Evolutionary conservation across 2,113 vertebrate genomes (phyloP).

Genomic region (Pedionomus torquatus): DNA sequence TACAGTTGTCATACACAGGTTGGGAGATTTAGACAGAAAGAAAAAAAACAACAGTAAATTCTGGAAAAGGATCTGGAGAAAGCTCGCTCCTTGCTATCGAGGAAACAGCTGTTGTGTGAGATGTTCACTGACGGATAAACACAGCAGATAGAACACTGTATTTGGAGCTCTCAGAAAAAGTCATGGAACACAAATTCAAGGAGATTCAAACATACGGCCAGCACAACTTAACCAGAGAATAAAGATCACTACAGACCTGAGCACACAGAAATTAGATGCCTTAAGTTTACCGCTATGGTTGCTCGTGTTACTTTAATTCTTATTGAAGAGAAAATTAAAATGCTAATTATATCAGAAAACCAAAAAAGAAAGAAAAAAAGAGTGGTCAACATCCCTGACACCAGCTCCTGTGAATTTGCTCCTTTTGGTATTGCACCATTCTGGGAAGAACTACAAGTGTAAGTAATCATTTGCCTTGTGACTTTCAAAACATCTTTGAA

Average conservation of each 20-base stretch:
- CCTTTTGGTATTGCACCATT: background rate
- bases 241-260: background rate
- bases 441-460: background rate
- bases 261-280: background rate
- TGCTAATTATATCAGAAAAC: background rate
- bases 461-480: background rate
- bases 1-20: background rate
- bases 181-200: fast-evolving
- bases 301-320: background rate
- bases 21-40: background rate
- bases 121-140: background rate
- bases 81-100: background rate
- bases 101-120: background rate
- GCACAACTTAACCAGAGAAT: background rate
- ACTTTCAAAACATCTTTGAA: background rate
- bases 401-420: background rate
- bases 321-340: background rate
- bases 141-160: background rate
- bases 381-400: background rate
- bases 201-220: background rate
- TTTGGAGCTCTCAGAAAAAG: background rate
- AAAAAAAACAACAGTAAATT: background rate
- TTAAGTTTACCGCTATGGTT: background rate
- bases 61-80: background rate
- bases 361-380: background rate